A percentile compares a stretch with the other conserved stretches of the same genome.
phyloP scores from a whole-genome alignment of 2,888 invertebrate genomes.

The Tiliacea citrago region DNA sequence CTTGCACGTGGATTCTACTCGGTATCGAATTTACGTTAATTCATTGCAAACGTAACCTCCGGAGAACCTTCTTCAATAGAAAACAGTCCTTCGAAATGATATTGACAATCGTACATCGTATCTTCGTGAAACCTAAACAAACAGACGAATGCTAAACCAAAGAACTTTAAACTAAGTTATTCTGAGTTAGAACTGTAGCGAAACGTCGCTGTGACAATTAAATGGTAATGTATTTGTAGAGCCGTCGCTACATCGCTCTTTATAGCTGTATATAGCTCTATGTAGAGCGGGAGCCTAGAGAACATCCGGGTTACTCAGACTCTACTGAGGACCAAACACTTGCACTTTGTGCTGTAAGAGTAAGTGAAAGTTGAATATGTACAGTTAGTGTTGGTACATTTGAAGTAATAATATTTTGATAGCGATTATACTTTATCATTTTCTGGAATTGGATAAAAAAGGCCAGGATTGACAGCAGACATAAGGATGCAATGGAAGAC shows the following conservation, averaged over 20 bases:
- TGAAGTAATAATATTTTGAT: too few relatives aligned
- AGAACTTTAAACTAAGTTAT: conserved; percentile 31
- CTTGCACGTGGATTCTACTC: background rate
- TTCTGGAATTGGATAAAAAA: too few relatives aligned
- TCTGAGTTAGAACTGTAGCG: conserved; percentile 23
- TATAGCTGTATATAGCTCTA: conserved; percentile 17
- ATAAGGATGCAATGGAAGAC: too few relatives aligned
- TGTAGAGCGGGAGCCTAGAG: conserved; percentile 28
- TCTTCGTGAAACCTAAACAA: conserved; percentile 12
- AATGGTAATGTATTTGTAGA: conserved; percentile 61
- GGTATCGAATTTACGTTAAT: background rate
- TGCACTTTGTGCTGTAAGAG: conserved; percentile 27
- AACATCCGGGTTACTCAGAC: conserved; percentile 35
- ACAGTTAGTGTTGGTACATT: background rate
- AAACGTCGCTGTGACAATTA: conserved; percentile 50
- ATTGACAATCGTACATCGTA: background rate
- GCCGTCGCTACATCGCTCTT: conserved; percentile 25
- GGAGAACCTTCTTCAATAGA: background rate
- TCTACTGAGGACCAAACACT: conserved; percentile 17
- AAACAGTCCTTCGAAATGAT: background rate
- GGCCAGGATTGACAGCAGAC: too few relatives aligned
- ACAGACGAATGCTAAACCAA: conserved; percentile 11
- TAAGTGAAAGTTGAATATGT: conserved; percentile 5
- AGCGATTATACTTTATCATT: too few relatives aligned
- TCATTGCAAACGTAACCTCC: background rate